A percentile compares a stretch with the other conserved stretches of the same genome.
Evolutionary conservation across 2,888 invertebrate genomes (phyloP).

Genomic region (Scaptomyza cyrtandrae): DNA sequence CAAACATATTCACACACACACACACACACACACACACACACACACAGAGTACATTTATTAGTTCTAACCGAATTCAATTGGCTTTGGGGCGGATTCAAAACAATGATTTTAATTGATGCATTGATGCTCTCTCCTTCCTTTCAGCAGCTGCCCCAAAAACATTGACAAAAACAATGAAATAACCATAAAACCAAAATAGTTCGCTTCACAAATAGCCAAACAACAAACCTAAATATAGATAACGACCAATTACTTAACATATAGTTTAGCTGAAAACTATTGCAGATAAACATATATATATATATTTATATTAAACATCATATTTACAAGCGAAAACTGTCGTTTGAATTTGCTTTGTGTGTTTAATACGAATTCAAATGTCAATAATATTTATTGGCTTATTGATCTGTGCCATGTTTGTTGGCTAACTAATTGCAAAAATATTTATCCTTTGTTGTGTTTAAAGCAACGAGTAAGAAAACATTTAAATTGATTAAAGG

Average conservation of each 20-base stretch:
- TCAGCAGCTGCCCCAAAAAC: neutral
- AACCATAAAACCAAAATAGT: neutral
- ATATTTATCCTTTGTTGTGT: no score
- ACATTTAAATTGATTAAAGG: no score
- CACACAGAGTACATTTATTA: conserved; percentile 18
- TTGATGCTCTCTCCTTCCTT: neutral
- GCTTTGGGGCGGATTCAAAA: neutral
- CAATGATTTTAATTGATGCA: conserved; percentile 19
- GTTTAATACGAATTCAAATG: neutral
- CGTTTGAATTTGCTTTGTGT: neutral
- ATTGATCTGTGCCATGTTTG: no score
- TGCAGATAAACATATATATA: neutral
- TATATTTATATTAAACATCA: no score
- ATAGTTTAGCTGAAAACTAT: neutral
- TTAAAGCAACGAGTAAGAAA: no score
- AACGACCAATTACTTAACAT: neutral
- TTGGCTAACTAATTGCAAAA: no score
- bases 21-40: neutral
- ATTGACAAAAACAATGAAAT: neutral
- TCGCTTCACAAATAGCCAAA: neutral
- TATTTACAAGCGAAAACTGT: neutral
- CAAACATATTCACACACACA: conserved; percentile 10
- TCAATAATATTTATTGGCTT: no score
- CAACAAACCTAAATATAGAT: neutral
- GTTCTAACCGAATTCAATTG: conserved; percentile 32